Evolutionary conservation across 2,888 invertebrate genomes (phyloP), one percentile per base, ranked within the genome.

Genomic region (Stenodera caucasica): DNA sequence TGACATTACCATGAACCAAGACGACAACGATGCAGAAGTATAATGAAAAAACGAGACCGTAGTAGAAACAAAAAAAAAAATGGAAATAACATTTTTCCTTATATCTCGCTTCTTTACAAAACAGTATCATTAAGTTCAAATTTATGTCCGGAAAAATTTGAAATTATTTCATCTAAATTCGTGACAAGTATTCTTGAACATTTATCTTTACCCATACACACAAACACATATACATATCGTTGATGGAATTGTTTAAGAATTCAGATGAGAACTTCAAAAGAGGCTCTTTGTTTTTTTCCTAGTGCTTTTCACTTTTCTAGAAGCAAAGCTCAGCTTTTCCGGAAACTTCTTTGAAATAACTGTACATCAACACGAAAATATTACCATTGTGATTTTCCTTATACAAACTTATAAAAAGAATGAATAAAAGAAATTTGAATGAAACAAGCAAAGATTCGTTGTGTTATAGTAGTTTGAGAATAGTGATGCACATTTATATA

Each of bases 141-240:
- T 15, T 40, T 40, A 15, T 15, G 37, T 40, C 18, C 18, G 37
- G 37, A 40, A 18, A 18, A 40, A 18, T 40, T 40, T 40, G 7
- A 40, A 45, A 45, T 21, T 21, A 45, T 45, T 9, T 45, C 45
- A 45, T 45, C 21, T 11, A 21, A 18, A 45, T 45, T 45, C 21
- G 45, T 45, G 45, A 18, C 45, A 21, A 45, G 45, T 45, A 45
- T 45, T 45, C 21, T 45, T 45, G n/a, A 45, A 18, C 45, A 21
- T 45, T 45, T 45, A 45, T 45, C 45, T 45, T 45, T 21, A 21
- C 18, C n/a, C n/a, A n/a, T n/a, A n/a, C n/a, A n/a, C n/a, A n/a
- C n/a, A n/a, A n/a, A n/a, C n/a, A n/a, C 12, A 21, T 45, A 21
- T 11, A 45, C 21, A 21, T 40, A 9, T 12, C 45, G 9, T 45